A percentile compares a stretch with the other conserved stretches of the same genome.
Conservation (phyloP, 2,113 vertebrate species). For the Caracal caracal region DNA sequence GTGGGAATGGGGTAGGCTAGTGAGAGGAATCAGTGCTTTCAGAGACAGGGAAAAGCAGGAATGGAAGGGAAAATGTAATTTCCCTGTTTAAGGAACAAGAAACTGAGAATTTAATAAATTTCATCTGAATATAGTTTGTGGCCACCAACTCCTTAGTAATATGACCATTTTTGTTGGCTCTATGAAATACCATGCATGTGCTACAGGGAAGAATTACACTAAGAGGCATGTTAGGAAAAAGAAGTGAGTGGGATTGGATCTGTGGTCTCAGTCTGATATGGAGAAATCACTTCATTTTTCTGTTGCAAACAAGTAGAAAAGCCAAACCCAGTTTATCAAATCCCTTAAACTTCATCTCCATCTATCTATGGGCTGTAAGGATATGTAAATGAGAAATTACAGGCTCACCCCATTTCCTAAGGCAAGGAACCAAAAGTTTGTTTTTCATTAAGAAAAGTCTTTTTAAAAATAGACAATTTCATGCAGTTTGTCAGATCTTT, state of each 20-base stretch:
- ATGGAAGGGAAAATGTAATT: background rate
- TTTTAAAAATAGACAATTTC: background rate
- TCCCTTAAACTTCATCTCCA: background rate
- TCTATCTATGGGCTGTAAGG: background rate
- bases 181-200: background rate
- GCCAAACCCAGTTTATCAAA: background rate
- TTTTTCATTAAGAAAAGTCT: constrained; percentile 33
- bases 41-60: background rate
- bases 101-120: background rate
- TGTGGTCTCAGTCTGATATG: background rate
- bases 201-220: background rate
- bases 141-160: background rate
- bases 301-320: background rate
- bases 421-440: background rate
- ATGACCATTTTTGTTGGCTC: background rate
- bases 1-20: background rate
- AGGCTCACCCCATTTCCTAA: background rate
- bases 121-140: background rate
- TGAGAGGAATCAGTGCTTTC: background rate
- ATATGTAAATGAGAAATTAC: background rate
- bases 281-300: constrained; percentile 2
- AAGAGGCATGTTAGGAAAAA: background rate
- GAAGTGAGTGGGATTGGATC: background rate
- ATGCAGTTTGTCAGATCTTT: background rate
- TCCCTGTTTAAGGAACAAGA: background rate